A percentile compares a stretch with the other conserved stretches of the same genome.
These are phyloP conservation scores for Drosophila lutescens DNA, from an alignment of 2,888 invertebrate species.

Conservation along the genomic window DNA sequence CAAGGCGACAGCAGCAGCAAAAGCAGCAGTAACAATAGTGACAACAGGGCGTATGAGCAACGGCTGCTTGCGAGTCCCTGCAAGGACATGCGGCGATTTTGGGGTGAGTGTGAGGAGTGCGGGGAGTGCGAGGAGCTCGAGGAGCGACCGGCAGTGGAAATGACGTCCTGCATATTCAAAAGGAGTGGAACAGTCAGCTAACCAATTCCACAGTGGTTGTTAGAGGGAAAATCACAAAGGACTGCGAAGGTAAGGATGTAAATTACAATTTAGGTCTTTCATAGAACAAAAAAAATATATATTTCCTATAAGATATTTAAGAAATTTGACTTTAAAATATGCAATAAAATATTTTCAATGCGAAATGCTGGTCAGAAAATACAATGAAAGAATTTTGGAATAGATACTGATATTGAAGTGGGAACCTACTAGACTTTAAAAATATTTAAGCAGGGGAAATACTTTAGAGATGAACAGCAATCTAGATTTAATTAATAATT, in stretches of 20 bases:
- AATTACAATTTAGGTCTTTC: not conserved
- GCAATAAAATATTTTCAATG: too few species aligned
- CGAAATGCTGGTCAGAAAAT: too few species aligned
- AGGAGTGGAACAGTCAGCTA: constrained; percentile 39
- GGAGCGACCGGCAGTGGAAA: constrained; percentile 51
- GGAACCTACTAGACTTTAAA: too few species aligned
- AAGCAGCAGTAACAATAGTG: constrained; percentile 42
- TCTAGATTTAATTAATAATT: not conserved
- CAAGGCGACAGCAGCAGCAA: constrained; percentile 47
- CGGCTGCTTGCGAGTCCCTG: constrained; percentile 31
- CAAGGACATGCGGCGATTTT: constrained; percentile 16
- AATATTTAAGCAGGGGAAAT: too few species aligned
- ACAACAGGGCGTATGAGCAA: constrained; percentile 65
- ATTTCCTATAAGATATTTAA: too few species aligned
- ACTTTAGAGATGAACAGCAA: too few species aligned
- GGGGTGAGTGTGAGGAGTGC: constrained; percentile 8
- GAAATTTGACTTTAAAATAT: too few species aligned
- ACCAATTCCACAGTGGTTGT: not conserved
- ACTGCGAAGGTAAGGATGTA: not conserved
- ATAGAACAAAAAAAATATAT: too few species aligned
- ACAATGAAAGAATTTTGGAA: too few species aligned
- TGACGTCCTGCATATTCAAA: constrained; percentile 71
- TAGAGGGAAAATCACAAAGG: not conserved
- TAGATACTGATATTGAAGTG: too few species aligned
- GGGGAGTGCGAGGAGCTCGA: not conserved